phyloP scores from a whole-genome alignment of 53 echinoderm and acorn worm genomes.

The Luidia sarsii region DNA sequence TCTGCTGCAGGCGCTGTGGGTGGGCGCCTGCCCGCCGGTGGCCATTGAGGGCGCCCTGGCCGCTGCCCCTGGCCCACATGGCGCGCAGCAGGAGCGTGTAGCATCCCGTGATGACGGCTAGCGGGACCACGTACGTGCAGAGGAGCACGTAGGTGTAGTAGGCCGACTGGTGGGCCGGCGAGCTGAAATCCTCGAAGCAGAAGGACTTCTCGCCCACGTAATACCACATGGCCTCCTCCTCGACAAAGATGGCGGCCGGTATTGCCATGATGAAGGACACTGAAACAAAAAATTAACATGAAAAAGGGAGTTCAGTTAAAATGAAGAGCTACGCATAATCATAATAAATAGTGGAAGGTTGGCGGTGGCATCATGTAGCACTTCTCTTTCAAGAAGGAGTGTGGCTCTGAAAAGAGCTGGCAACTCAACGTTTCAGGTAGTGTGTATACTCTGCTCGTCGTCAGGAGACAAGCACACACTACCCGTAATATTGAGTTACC shows the following conservation, averaged over 20 bases:
- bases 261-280: slow-evolving; percentile 39
- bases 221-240: background rate
- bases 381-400: too few species aligned
- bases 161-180: background rate
- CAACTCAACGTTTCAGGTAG: too few species aligned
- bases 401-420: too few species aligned
- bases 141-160: slow-evolving; percentile 38
- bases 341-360: too few species aligned
- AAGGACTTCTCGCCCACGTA: background rate
- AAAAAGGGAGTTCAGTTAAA: background rate
- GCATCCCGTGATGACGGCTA: slow-evolving; percentile 13
- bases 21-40: too few species aligned
- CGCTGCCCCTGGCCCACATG: slow-evolving; percentile 7
- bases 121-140: slow-evolving; percentile 27
- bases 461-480: too few species aligned
- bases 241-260: slow-evolving; percentile 41
- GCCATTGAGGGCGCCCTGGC: background rate
- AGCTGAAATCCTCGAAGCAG: slow-evolving; percentile 21
- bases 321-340: too few species aligned
- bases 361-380: too few species aligned
- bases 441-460: too few species aligned
- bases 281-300: background rate
- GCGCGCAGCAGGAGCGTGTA: slow-evolving; percentile 14
- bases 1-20: slow-evolving; percentile 57
- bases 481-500: too few species aligned